Conservation (phyloP, 2,797 vertebrate species). For the Smutsia temminckii region DNA sequence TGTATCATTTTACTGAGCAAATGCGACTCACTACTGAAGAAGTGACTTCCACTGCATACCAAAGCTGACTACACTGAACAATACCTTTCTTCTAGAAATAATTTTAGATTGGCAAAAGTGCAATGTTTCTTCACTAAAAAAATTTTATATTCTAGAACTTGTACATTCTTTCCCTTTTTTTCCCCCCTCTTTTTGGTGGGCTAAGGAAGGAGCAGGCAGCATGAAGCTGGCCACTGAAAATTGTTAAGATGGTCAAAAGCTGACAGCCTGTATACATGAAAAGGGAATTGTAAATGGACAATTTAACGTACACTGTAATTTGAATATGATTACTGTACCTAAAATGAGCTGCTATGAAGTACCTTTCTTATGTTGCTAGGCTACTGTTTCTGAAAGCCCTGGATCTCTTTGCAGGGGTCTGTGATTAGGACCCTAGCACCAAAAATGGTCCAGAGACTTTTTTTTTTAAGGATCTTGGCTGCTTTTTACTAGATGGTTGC, state of each 20-base stretch:
- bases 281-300: slow-evolving; percentile 85
- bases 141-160: slow-evolving; percentile 81
- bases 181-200: slow-evolving; percentile 75
- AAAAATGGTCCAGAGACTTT: slow-evolving; percentile 81
- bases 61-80: slow-evolving; percentile 87
- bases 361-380: slow-evolving; percentile 90
- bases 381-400: slow-evolving; percentile 91
- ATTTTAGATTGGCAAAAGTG: slow-evolving; percentile 91
- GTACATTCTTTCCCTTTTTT: slow-evolving; percentile 61
- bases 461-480: slow-evolving; percentile 84
- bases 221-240: slow-evolving; percentile 89
- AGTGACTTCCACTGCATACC: slow-evolving; percentile 89
- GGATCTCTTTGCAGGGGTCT: slow-evolving; percentile 86
- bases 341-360: slow-evolving; percentile 87
- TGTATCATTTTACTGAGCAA: slow-evolving; percentile 84
- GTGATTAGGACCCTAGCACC: slow-evolving; percentile 83
- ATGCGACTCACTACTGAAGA: slow-evolving; percentile 89
- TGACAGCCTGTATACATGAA: slow-evolving; percentile 87
- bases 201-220: slow-evolving; percentile 87
- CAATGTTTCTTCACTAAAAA: slow-evolving; percentile 93
- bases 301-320: slow-evolving; percentile 89
- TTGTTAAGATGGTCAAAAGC: slow-evolving; percentile 83
- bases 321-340: slow-evolving; percentile 89
- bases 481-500: slow-evolving; percentile 92
- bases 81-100: slow-evolving; percentile 85